phyloP scores from a whole-genome alignment of 2,113 vertebrate genomes.

The Tragelaphus imberbis region DNA sequence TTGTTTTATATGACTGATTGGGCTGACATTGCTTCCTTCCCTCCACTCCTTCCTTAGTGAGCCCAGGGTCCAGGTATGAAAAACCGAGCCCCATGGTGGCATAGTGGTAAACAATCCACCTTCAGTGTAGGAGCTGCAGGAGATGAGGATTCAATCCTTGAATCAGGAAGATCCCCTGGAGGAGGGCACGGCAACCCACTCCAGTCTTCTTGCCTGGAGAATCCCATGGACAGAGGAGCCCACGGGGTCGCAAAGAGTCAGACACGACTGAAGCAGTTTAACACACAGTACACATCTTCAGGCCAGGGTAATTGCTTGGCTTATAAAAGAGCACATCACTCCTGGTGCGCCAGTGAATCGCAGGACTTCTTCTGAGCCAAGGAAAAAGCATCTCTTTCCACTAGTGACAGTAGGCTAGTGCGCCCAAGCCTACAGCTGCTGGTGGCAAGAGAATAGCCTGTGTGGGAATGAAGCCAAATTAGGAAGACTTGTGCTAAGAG shows the following conservation, averaged over 20 bases:
- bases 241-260: not conserved
- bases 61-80: not conserved
- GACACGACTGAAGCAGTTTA: not conserved
- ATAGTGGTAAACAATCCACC: fast-evolving
- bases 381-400: not conserved
- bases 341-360: not conserved
- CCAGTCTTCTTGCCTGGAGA: not conserved
- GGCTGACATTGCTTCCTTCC: not conserved
- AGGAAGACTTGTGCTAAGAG: not conserved
- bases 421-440: not conserved
- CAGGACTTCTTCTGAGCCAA: not conserved
- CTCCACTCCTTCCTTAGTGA: not conserved
- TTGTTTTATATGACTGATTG: not conserved
- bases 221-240: not conserved
- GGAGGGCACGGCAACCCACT: not conserved
- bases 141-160: not conserved
- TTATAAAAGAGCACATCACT: not conserved
- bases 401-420: not conserved
- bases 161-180: not conserved
- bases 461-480: not conserved
- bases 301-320: not conserved
- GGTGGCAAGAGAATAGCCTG: not conserved
- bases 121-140: not conserved
- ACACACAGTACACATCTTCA: not conserved
- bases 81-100: not conserved